phyloP scores from a whole-genome alignment of 2,888 invertebrate genomes.

The Orchesellides sinensis region DNA sequence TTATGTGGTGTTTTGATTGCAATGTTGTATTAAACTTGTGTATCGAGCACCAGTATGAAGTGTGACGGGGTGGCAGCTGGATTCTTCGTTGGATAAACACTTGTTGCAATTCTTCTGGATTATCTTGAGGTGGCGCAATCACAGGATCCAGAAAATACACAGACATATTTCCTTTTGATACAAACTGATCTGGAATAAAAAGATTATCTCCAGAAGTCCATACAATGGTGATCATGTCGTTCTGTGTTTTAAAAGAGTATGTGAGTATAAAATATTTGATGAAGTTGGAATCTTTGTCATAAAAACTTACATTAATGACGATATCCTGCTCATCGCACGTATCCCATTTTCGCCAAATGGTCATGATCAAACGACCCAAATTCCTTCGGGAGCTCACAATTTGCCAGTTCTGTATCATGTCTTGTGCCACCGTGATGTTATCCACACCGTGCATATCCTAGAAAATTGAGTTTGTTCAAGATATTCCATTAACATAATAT shows the following conservation, averaged over 20 bases:
- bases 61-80: background rate
- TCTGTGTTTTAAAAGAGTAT: background rate
- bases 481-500: background rate
- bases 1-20: background rate
- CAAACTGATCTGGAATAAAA: background rate
- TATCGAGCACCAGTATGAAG: slow-evolving; percentile 7
- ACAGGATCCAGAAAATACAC: slow-evolving; percentile 7
- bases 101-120: background rate
- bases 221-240: background rate
- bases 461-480: no score
- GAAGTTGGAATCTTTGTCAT: background rate
- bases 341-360: background rate
- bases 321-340: slow-evolving; percentile 14
- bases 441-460: slow-evolving; percentile 21
- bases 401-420: background rate
- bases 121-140: background rate
- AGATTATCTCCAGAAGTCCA: background rate
- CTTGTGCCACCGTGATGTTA: background rate
- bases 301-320: background rate
- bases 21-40: background rate
- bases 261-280: background rate
- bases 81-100: background rate
- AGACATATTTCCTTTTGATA: background rate
- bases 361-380: background rate
- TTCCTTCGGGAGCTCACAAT: background rate